Base-by-base conservation (phyloP, 2,888 invertebrate species). In the Cantharis nigra region DNA sequence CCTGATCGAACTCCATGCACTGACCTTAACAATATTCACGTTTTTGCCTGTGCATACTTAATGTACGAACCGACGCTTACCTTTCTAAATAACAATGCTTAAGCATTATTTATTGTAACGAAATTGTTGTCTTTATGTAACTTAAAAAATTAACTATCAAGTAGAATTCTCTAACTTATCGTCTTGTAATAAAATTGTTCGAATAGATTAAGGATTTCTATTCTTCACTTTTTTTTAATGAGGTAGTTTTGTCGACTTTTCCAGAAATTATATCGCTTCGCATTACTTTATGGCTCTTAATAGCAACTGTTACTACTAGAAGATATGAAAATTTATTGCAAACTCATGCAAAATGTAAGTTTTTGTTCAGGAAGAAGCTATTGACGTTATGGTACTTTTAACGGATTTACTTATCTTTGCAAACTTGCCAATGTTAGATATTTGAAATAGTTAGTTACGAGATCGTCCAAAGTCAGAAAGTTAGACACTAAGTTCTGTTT, bases 1-100 rank as follows among this genome's bases (percentile, higher is more conserved):
- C 65, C 23, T 23, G 65, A 67, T 67, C 65, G 20, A 23, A 14
- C 65, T 67, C 65, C 26, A 67, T 67, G 65, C 26, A 23, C 26
- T 67, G 65, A 67, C 65, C 65, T 67, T 67, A 67, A 67, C 65
- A 67, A 67, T 26, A 23, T 23, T 67, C 65, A 67, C 65, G 65
- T 67, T 67, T 26, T 23, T 67, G 9, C 13, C 13, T 2, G 10
- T 67, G 65, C 23, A 67, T 67, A 23, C 65, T 20, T 65, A 65
- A 65, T 23, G 20, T 20, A 67, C 13, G 23, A 23, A 67, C 23
- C n/a, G 13, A 14, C 18, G 23, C 20, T 23, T 16, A 67, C 65
- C 65, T 67, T 67, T 67, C 65, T 67, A 67, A 67, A 67, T 49
- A 49, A 49, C 49, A 49, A 49, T 49, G 49, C 49, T 49, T n/a